These are phyloP conservation scores for Rhegmatorhina hoffmannsi DNA, from an alignment of 2,113 vertebrate genomes.

Conservation along the genomic window DNA sequence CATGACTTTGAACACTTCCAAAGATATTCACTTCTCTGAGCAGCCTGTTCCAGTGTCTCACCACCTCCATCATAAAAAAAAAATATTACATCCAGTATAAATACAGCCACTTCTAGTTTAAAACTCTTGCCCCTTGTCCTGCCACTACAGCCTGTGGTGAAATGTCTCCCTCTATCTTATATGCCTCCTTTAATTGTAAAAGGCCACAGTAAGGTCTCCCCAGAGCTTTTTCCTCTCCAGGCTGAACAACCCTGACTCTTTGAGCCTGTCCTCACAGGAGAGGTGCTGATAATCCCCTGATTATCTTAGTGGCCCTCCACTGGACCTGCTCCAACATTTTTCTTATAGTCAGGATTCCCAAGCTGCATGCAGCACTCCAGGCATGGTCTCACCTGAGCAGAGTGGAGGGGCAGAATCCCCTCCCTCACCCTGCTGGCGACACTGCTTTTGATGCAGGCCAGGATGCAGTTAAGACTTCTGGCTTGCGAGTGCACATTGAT, in stretches of 20 bases:
- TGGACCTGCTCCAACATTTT: not conserved
- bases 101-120: not conserved
- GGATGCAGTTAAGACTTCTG: not conserved
- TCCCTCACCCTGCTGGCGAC: accelerated
- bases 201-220: too few species aligned
- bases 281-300: not conserved
- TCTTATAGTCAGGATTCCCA: not conserved
- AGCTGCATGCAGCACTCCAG: not conserved
- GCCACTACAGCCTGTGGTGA: not conserved
- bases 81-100: not conserved
- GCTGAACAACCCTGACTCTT: not conserved
- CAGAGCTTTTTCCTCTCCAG: not conserved
- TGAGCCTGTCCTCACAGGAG: not conserved
- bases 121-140: not conserved
- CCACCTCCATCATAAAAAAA: accelerated
- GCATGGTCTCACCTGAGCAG: not conserved
- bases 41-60: not conserved
- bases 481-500: accelerated
- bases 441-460: not conserved
- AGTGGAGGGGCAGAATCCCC: not conserved
- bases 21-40: not conserved
- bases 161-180: not conserved
- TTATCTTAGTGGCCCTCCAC: not conserved
- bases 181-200: not conserved
- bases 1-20: not conserved